Evolutionary conservation across 2,888 invertebrate species (phyloP), one percentile per base, ranked within the genome.

Genomic region (Trachelus troglodyta): DNA sequence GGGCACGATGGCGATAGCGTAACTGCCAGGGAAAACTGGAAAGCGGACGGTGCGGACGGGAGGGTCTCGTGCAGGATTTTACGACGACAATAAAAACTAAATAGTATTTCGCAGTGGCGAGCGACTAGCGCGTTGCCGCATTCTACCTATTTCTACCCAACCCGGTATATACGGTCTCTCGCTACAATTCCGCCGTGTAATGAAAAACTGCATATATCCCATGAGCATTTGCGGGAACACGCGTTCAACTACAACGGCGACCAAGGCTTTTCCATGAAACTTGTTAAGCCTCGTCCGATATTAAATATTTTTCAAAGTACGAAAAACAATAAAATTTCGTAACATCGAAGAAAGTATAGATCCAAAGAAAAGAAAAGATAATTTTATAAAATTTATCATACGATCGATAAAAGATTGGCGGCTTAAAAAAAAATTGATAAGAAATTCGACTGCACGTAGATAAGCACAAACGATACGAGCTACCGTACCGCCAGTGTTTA

Each of bases 51-150:
- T 4, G 69, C 75, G 37, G 69, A 73, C 69, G 75, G 74, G 75
- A 40, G 73, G 56, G 79, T 75, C 79, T 77, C 69, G 74, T 77
- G 78, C 79, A 77, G 79, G 81, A 84, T 82, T 87, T 87, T 87
- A 87, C 83, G 87, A 85, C 82, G 80, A 85, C 85, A 84, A 85
- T 86, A 87, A 87, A 87, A 87, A 85, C 85, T 85, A 85, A 86
- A 85, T 84, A 84, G 81, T 85, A 83, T 80, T 83, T 85, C 80
- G 79, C 79, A 30, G 77, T 83, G 76, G 78, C 79, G 82, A 83
- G 81, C 79, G 77, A 33, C 23, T n/a, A n/a, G 76, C 82, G 78
- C 80, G 77, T 80, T 81, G 79, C 79, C 79, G 75, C 77, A 79
- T 81, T 82, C 56, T 56, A 56, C 56, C 56, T 56, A 56, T 77